These are phyloP conservation scores for Pelecanoides urinatrix DNA, from an alignment of 2,113 vertebrate species.

Conservation along the genomic window DNA sequence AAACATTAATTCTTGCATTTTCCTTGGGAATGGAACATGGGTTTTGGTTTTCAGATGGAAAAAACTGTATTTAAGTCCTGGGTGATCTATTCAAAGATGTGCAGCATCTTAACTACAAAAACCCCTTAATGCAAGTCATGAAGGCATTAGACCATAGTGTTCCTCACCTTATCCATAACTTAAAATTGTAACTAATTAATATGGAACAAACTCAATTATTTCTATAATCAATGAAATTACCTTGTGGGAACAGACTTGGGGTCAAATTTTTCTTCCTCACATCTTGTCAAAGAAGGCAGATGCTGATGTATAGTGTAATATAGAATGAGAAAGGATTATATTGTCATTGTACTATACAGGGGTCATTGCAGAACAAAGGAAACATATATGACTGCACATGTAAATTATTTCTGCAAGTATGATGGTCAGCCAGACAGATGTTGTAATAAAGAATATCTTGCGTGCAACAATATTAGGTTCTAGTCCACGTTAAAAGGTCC, in stretches of 20 bases:
- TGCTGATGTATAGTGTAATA: neutral
- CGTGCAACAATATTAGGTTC: neutral
- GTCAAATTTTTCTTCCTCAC: neutral
- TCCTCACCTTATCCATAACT: neutral
- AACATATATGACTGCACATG: fast-evolving
- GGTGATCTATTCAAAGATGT: neutral
- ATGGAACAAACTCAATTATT: neutral
- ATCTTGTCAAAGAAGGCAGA: neutral
- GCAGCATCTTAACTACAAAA: neutral
- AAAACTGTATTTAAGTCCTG: neutral
- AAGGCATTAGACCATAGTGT: neutral
- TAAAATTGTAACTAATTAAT: neutral
- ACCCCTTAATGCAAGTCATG: neutral
- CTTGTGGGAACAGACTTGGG: neutral
- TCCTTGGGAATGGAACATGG: neutral
- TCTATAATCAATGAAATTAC: neutral
- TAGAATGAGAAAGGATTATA: neutral
- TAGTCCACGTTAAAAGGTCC: fast-evolving
- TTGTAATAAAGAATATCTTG: neutral
- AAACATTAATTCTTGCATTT: neutral
- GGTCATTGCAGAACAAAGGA: neutral
- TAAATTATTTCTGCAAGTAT: neutral
- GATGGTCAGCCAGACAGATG: neutral
- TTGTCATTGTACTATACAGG: neutral
- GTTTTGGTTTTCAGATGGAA: neutral